Conservation (phyloP, 2,797 vertebrate genomes). For the Rhinichthys osculus region DNA sequence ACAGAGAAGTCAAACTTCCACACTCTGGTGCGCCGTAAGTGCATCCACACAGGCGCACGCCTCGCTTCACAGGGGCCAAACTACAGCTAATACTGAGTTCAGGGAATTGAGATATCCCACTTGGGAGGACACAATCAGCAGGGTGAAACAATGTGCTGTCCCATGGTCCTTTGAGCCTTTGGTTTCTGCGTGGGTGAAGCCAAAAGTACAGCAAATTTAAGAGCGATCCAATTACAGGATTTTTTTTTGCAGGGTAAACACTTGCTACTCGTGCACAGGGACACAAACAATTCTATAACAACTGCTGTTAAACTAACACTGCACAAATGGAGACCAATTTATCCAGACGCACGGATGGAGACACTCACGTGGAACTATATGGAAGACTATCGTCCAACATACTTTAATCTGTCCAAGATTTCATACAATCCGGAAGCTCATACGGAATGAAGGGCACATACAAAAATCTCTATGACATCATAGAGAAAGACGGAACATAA, state of each 20-base stretch:
- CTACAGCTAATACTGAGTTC: constrained; percentile 15
- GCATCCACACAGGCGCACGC: neutral
- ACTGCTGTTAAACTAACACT: constrained; percentile 28
- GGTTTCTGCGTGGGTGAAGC: constrained; percentile 24
- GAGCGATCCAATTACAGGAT: constrained; percentile 11
- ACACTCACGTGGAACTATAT: neutral
- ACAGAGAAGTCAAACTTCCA: constrained; percentile 1
- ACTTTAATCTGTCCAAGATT: neutral
- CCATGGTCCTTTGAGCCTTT: constrained; percentile 35
- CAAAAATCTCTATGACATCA: constrained; percentile 24
- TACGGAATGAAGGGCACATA: constrained; percentile 23
- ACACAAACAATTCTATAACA: constrained; percentile 5
- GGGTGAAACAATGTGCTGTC: neutral
- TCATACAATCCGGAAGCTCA: constrained; percentile 11
- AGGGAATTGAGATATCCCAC: constrained; percentile 15
- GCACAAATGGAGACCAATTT: constrained; percentile 18
- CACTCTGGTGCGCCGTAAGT: neutral
- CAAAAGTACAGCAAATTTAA: constrained; percentile 12
- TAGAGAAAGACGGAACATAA: neutral
- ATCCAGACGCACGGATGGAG: neutral
- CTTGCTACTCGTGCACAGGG: constrained; percentile 2
- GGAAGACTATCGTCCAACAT: constrained; percentile 19
- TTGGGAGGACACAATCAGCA: constrained; percentile 33
- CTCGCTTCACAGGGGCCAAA: neutral
- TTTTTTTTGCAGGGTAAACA: neutral